These are phyloP conservation scores for Ciconia maguari DNA, from an alignment of 2,113 vertebrate species.

Conservation along the genomic window DNA sequence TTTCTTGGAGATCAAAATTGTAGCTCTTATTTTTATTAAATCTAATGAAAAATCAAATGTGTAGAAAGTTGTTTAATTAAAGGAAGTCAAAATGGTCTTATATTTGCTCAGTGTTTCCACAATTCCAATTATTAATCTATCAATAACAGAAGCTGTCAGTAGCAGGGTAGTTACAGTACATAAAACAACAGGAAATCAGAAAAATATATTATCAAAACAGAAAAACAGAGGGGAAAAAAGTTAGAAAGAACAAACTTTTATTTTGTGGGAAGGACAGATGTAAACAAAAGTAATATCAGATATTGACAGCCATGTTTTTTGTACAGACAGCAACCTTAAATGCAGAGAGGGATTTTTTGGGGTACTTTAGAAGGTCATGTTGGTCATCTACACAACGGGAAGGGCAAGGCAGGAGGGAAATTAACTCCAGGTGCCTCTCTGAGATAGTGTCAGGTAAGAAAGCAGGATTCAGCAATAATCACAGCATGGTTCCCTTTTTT, in stretches of 20 bases:
- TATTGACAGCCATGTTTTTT: background rate
- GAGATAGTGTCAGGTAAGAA: background rate
- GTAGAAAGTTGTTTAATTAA: background rate
- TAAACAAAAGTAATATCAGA: background rate
- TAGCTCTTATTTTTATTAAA: background rate
- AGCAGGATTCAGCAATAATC: background rate
- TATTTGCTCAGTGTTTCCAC: background rate
- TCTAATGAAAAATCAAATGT: background rate
- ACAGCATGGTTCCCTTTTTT: background rate
- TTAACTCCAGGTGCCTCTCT: background rate
- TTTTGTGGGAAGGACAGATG: background rate
- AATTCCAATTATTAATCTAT: background rate
- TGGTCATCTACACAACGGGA: background rate
- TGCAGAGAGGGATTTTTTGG: background rate
- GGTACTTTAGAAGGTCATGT: background rate
- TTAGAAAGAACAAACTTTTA: background rate
- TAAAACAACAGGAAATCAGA: background rate
- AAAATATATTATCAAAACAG: background rate
- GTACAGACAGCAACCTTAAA: background rate
- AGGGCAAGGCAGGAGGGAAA: background rate
- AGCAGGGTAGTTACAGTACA: background rate
- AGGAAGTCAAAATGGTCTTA: background rate
- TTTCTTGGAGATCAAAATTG: background rate
- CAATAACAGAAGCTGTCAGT: background rate
- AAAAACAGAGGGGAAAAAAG: background rate